These are phyloP conservation scores for Dysidea cf. avara DNA, from an alignment of 37 sponge, comb jelly and placozoan species.

Conservation along the genomic window DNA sequence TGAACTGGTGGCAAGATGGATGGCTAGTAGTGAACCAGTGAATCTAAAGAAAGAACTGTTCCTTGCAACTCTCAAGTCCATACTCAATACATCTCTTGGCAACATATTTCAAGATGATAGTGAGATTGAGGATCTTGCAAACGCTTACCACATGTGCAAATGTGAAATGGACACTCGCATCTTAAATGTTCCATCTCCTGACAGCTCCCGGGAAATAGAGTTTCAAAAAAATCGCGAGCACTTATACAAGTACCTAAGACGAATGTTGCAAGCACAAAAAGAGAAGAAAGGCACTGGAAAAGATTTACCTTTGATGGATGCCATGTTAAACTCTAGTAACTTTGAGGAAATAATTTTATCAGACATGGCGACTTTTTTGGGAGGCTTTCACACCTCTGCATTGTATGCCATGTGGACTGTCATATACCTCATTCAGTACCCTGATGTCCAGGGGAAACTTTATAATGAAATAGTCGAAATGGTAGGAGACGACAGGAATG, in stretches of 20 bases:
- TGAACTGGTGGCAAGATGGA: constrained; percentile 14
- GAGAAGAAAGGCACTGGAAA: neutral
- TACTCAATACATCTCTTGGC: constrained; percentile 36
- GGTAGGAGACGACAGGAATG: constrained; percentile 1
- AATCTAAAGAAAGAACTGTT: constrained; percentile 11
- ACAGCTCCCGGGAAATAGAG: constrained; percentile 10
- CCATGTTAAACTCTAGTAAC: constrained; percentile 16
- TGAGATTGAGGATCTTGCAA: constrained; percentile 29
- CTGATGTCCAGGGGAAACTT: constrained; percentile 25
- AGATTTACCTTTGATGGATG: constrained; percentile 18
- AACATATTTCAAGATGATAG: constrained; percentile 46
- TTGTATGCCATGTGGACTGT: constrained; percentile 31
- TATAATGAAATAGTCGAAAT: constrained; percentile 8
- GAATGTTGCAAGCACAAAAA: constrained; percentile 16
- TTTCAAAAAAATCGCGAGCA: constrained; percentile 15
- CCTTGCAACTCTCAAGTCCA: constrained; percentile 10
- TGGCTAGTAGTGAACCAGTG: constrained; percentile 1
- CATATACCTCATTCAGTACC: constrained; percentile 26
- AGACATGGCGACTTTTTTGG: constrained; percentile 26
- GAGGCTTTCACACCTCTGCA: constrained; percentile 30
- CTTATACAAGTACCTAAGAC: constrained; percentile 3
- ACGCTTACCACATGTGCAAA: constrained; percentile 22
- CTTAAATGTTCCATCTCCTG: constrained; percentile 5
- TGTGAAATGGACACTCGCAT: constrained; percentile 32
- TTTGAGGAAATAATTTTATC: constrained; percentile 12